Percentiles rank a stretch among this genome's conserved stretches.
These are phyloP conservation scores for Tetheella fluctuosa DNA, from an alignment of 2,888 invertebrate genomes.

Conservation along the genomic window DNA sequence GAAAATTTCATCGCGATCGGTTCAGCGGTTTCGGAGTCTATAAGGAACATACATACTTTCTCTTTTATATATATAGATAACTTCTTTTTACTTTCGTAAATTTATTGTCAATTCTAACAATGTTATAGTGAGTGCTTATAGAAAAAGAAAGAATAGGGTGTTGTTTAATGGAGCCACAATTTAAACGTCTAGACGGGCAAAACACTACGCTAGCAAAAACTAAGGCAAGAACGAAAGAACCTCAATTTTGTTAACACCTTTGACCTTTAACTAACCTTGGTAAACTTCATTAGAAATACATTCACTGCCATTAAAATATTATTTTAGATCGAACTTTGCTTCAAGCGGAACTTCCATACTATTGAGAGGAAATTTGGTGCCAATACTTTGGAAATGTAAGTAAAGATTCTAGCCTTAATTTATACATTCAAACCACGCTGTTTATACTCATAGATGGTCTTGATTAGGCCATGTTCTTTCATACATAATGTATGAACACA, in stretches of 20 bases:
- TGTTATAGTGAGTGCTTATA: background rate
- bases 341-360: background rate
- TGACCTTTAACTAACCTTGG: too few relatives aligned
- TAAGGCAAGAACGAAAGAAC: background rate
- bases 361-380: too few relatives aligned
- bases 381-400: too few relatives aligned
- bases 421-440: background rate
- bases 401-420: too few relatives aligned
- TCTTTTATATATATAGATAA: too few relatives aligned
- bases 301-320: background rate
- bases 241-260: too few relatives aligned
- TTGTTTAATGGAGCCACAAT: background rate
- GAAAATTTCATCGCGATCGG: too few relatives aligned
- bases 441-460: background rate
- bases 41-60: too few relatives aligned
- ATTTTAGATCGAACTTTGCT: background rate
- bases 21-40: too few relatives aligned
- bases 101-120: too few relatives aligned
- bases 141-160: background rate
- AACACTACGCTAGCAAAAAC: background rate
- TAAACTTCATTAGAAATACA: background rate
- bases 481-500: background rate
- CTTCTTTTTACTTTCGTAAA: too few relatives aligned
- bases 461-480: background rate
- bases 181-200: slow-evolving; percentile 1